Evolutionary conservation across 2,888 invertebrate species (phyloP).

Genomic region (Pyrrhia umbra): DNA sequence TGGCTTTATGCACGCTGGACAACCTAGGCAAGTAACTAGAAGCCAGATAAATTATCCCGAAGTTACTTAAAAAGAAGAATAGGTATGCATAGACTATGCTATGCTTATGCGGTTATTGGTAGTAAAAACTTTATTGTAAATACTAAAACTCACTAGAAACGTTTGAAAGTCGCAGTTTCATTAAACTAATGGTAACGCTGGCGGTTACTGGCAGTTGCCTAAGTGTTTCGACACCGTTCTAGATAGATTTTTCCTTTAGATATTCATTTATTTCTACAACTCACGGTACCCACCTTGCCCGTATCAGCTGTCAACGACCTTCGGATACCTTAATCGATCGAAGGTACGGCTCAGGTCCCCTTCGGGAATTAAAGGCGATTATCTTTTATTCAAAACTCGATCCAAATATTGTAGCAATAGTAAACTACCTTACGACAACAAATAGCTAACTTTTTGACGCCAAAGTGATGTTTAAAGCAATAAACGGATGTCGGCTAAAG

Average conservation of each 20-base stretch:
- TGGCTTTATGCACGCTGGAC: too few relatives aligned
- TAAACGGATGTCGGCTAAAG: conserved; percentile 42
- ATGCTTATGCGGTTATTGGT: background rate
- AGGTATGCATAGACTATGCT: background rate
- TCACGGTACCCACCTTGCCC: background rate
- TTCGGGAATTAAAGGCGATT: conserved; percentile 31
- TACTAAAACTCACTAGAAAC: conserved; percentile 2
- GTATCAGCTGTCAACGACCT: conserved; percentile 43
- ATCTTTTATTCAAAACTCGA: conserved; percentile 39
- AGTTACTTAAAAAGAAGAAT: background rate
- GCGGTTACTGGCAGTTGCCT: conserved; percentile 17
- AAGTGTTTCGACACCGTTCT: conserved; percentile 27
- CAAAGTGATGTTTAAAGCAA: conserved; percentile 34
- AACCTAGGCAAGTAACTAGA: background rate
- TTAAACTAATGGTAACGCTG: conserved; percentile 32
- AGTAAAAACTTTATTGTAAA: conserved; percentile 6
- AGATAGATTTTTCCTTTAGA: conserved; percentile 29
- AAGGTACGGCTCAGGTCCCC: conserved; percentile 23
- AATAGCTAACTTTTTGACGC: conserved; percentile 14
- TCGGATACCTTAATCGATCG: conserved; percentile 33
- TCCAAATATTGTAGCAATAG: conserved; percentile 1
- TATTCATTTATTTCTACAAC: conserved; percentile 29
- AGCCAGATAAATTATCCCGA: background rate
- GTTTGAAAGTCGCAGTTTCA: conserved; percentile 44
- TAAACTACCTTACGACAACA: conserved; percentile 12